A percentile compares a stretch with the other conserved stretches of the same genome.
Evolutionary conservation across 1,140 invertebrate genomes (phyloP).

Genomic region (Andrena cerasifolii): DNA sequence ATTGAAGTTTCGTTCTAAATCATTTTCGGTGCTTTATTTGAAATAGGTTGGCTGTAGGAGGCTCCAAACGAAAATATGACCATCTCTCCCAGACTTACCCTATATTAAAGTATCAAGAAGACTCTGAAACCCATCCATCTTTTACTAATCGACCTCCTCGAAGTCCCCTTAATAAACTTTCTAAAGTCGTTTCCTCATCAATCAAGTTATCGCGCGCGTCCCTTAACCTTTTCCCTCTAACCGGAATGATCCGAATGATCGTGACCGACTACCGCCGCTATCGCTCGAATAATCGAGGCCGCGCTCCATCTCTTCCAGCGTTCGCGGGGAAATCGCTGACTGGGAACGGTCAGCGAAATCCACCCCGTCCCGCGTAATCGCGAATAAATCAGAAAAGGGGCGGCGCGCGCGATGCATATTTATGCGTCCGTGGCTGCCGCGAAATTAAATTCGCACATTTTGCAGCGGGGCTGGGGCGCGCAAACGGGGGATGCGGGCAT

Average conservation of each 20-base stretch:
- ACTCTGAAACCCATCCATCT: too few species aligned
- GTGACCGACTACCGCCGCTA: not conserved
- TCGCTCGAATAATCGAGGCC: not conserved
- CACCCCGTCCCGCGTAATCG: constrained; percentile 64
- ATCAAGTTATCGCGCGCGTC: not conserved
- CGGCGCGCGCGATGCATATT: constrained; percentile 70
- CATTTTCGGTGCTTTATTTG: too few species aligned
- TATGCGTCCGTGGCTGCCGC: constrained; percentile 63
- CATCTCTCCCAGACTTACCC: too few species aligned
- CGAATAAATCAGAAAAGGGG: constrained; percentile 69
- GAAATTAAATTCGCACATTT: constrained; percentile 78
- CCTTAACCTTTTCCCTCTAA: too few species aligned
- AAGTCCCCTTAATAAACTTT: too few species aligned
- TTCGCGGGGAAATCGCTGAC: constrained; percentile 40
- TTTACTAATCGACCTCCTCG: too few species aligned
- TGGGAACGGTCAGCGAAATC: constrained; percentile 50
- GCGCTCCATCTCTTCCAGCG: not conserved
- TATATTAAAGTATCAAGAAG: too few species aligned
- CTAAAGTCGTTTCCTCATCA: too few species aligned
- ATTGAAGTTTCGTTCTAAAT: too few species aligned
- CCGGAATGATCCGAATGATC: too few species aligned
- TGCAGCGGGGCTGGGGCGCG: constrained; percentile 31
- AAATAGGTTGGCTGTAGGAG: too few species aligned
- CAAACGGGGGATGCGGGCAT: not conserved
- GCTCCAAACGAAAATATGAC: too few species aligned